Evolutionary conservation across 2,113 vertebrate species (phyloP), one percentile per base, ranked within the genome.

Genomic region (Ceyx melanurus): DNA sequence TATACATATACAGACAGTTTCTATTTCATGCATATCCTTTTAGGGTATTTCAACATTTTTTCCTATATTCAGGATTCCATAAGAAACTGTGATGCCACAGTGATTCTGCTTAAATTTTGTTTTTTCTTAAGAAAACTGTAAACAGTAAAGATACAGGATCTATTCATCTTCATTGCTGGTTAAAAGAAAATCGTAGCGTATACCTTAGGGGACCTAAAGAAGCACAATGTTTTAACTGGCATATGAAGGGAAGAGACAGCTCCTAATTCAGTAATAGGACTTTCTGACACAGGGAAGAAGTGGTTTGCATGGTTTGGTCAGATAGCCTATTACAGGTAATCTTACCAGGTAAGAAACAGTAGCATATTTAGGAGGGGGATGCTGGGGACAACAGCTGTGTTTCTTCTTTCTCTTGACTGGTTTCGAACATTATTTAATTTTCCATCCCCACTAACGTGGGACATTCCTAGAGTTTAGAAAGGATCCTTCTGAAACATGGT

Each of bases 71-170:
- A 68, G 25, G 54, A 66, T 51, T 92, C 35, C 4, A 2, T 16
- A 68, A 35, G 58, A 76, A 76, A 87, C 56, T 58, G n/a, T n/a
- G 76, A 71, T 57, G 31, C 31, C 3, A 8, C 14, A 48, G 58
- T 23, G 45, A 60, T 58, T 87, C 76, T 48, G 56, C 71, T 89
- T 89, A 76, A 64, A 70, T 84, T 96, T 92, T 70, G 65, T 15
- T 82, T 94, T 95, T 90, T 48, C 48, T 95, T 95, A 91, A 88
- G 90, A 92, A 92, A 97, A 93, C 45, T 60, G 28, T 51, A 93
- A 37, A 70, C 80, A 87, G 72, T 31, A 57, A 17, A 76, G 68
- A 66, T 77, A 86, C 65, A 28, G 15, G 42, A 90, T 86, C 74
- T 90, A 82, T 91, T 96, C 92, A 87, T 95, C 92, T 94, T 92